Conservation (phyloP, 1,140 invertebrate species). For the Platorchestia sp. region DNA sequence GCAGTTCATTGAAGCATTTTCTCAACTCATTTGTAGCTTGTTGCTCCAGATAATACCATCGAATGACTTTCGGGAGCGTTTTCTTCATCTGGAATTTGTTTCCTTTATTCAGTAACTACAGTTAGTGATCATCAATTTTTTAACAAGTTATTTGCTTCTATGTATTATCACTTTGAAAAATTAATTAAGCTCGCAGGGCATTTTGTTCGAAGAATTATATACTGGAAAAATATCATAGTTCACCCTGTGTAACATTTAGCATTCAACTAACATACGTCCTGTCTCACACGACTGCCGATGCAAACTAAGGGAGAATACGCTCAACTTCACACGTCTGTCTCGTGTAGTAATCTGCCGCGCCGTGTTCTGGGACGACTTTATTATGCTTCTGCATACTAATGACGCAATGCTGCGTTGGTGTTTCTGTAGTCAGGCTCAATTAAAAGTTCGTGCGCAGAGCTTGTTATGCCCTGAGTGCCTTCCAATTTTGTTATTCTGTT, state of each 20-base stretch:
- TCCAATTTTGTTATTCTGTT: too few species aligned
- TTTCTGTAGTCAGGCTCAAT: neutral
- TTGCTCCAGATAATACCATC: neutral
- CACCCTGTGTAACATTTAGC: neutral
- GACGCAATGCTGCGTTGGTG: neutral
- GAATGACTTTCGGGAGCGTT: neutral
- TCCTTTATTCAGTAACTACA: neutral
- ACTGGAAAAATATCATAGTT: neutral
- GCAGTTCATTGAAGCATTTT: neutral
- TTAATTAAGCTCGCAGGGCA: too few species aligned
- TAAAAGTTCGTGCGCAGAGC: neutral
- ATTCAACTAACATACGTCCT: neutral
- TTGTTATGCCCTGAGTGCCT: too few species aligned
- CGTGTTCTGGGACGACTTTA: neutral
- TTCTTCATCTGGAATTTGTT: neutral
- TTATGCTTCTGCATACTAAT: neutral
- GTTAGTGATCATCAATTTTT: neutral
- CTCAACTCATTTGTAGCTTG: neutral
- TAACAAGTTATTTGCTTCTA: neutral
- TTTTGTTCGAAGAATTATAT: neutral
- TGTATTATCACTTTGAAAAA: neutral
- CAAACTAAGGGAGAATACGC: neutral
- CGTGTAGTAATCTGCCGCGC: neutral
- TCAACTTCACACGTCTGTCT: neutral
- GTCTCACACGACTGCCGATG: neutral